phyloP scores from a whole-genome alignment of 1,140 invertebrate species.

The Mercenaria mercenaria region DNA sequence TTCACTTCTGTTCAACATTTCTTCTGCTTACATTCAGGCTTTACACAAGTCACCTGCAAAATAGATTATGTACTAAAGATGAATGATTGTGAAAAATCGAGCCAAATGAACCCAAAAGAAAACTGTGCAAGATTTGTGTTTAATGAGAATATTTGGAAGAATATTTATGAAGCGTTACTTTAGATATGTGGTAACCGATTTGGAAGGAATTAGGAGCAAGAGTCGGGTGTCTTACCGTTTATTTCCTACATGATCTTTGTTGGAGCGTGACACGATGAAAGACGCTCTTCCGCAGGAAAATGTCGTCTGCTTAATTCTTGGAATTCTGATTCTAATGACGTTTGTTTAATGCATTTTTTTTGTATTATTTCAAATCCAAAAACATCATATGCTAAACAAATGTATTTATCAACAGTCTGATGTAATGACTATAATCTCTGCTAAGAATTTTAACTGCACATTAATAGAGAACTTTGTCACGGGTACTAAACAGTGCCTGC shows the following conservation, averaged over 20 bases:
- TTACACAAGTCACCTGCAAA: constrained; percentile 8
- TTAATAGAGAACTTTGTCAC: no score
- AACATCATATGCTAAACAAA: not conserved
- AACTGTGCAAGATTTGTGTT: constrained; percentile 58
- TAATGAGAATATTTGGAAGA: constrained; percentile 55
- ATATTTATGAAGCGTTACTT: constrained; percentile 64
- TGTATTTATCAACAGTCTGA: constrained; percentile 29
- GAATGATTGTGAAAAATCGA: constrained; percentile 64
- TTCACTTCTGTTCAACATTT: not conserved
- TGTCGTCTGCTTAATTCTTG: constrained; percentile 37
- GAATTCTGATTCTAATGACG: constrained; percentile 10
- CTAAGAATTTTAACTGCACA: no score
- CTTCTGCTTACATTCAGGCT: not conserved
- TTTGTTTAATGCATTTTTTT: constrained; percentile 45
- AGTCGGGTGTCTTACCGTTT: constrained; percentile 46
- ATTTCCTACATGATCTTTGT: constrained; percentile 43
- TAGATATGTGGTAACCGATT: constrained; percentile 65
- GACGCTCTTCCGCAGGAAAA: constrained; percentile 22
- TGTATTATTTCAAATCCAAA: constrained; percentile 8
- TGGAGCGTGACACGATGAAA: constrained; percentile 56
- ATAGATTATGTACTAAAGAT: constrained; percentile 58
- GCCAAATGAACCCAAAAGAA: constrained; percentile 62
- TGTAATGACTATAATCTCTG: not conserved
- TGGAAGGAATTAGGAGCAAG: constrained; percentile 41
- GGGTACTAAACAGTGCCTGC: no score